phyloP scores from a whole-genome alignment of 2,113 vertebrate species.

The Vombatus ursinus region DNA sequence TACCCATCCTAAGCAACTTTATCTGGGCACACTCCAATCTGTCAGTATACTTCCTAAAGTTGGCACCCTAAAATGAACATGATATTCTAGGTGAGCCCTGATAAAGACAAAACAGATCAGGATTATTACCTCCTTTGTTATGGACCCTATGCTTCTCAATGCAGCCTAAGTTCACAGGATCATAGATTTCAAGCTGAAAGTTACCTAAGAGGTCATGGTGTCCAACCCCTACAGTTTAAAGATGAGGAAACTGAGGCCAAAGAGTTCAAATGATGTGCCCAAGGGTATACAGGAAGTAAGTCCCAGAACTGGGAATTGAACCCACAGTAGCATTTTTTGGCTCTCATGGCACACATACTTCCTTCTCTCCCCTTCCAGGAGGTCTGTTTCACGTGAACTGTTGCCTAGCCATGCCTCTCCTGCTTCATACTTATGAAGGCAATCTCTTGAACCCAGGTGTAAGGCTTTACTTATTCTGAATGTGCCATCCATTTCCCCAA shows the following conservation, averaged over 20 bases:
- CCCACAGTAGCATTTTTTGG: not conserved
- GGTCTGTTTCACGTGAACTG: not conserved
- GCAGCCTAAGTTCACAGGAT: too few relatives aligned
- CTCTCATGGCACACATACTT: not conserved
- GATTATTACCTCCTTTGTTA: too few relatives aligned
- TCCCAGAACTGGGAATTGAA: not conserved
- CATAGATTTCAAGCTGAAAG: not conserved
- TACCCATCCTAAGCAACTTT: not conserved
- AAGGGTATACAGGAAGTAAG: too few relatives aligned
- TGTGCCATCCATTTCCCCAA: not conserved
- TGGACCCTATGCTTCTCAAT: not conserved
- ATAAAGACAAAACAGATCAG: too few relatives aligned
- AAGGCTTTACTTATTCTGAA: not conserved
- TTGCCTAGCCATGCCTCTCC: not conserved
- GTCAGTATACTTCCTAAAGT: not conserved
- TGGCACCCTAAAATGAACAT: too few relatives aligned
- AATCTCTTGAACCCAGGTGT: not conserved
- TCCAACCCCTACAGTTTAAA: not conserved
- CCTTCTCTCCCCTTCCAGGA: not conserved
- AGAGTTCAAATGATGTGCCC: too few relatives aligned
- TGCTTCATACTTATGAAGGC: not conserved
- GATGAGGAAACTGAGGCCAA: too few relatives aligned
- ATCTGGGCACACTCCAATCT: not conserved
- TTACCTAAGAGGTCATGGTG: not conserved
- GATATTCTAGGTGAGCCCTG: too few relatives aligned